Conservation (phyloP, 2,113 vertebrate genomes). For the Pygoscelis antarcticus region DNA sequence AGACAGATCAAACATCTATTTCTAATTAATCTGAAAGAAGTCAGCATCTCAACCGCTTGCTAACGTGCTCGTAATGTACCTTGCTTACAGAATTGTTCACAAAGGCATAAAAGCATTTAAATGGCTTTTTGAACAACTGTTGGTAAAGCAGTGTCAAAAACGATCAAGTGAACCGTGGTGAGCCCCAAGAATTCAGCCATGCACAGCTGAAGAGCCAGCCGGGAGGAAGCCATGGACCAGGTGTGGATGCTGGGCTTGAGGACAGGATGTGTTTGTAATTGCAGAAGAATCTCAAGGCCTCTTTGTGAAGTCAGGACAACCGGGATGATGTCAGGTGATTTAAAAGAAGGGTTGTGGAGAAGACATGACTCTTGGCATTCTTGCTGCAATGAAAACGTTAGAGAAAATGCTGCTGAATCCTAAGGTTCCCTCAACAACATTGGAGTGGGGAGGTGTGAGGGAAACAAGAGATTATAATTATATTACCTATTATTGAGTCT, state of each 20-base stretch:
- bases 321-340: fast-evolving
- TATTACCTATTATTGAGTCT: neutral
- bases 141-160: neutral
- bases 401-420: neutral
- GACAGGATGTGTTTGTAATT: neutral
- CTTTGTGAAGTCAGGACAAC: neutral
- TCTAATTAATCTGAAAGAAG: neutral
- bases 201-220: neutral
- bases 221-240: neutral
- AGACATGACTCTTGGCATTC: neutral
- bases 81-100: neutral
- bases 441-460: neutral
- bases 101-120: neutral
- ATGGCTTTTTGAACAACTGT: neutral
- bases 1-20: neutral
- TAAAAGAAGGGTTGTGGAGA: neutral
- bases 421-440: neutral
- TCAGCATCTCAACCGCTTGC: neutral
- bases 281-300: neutral
- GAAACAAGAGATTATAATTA: neutral
- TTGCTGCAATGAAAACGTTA: neutral
- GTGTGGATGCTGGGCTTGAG: neutral
- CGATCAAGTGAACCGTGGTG: neutral
- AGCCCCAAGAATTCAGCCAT: neutral
- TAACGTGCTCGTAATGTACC: neutral